phyloP scores from a whole-genome alignment of 2,888 invertebrate species.

The Blomia tropicalis region DNA sequence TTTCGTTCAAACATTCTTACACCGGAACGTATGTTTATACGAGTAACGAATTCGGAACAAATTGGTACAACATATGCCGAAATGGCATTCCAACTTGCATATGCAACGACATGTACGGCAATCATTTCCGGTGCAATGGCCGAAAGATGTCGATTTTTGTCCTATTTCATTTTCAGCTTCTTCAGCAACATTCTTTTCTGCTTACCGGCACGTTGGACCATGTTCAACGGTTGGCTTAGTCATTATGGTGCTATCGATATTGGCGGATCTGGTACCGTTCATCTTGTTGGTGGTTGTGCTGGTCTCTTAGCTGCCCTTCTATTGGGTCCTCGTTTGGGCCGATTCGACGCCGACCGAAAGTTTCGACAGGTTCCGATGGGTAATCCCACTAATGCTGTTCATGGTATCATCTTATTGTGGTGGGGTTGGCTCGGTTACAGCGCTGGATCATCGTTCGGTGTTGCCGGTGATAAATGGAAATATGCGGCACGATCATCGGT shows the following conservation, averaged over 20 bases:
- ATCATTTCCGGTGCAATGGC: conserved; percentile 89
- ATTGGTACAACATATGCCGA: conserved; percentile 35
- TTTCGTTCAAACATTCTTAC: conserved; percentile 38
- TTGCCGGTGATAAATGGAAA: conserved; percentile 72
- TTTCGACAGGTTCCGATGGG: conserved; percentile 60
- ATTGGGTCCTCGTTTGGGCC: conserved; percentile 65
- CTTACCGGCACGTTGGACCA: conserved; percentile 51
- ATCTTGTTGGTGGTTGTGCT: conserved; percentile 54
- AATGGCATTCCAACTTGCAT: conserved; percentile 43
- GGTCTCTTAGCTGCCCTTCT: conserved; percentile 75
- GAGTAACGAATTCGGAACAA: conserved; percentile 33
- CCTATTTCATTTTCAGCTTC: conserved; percentile 77
- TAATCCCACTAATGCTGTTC: conserved; percentile 71
- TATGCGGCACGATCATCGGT: conserved; percentile 67
- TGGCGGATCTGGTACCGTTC: conserved; percentile 73
- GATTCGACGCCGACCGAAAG: conserved; percentile 60
- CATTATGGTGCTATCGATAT: conserved; percentile 65
- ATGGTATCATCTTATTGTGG: conserved; percentile 83
- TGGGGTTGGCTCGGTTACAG: conserved; percentile 95
- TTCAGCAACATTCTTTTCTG: conserved; percentile 77
- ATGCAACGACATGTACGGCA: conserved; percentile 75
- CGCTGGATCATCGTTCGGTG: conserved; percentile 54
- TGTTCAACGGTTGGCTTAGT: conserved; percentile 31
- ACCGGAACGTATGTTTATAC: conserved; percentile 37
- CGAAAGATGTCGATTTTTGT: conserved; percentile 57